phyloP scores from a whole-genome alignment of 2,113 vertebrate genomes.

The Carassius gibelio region DNA sequence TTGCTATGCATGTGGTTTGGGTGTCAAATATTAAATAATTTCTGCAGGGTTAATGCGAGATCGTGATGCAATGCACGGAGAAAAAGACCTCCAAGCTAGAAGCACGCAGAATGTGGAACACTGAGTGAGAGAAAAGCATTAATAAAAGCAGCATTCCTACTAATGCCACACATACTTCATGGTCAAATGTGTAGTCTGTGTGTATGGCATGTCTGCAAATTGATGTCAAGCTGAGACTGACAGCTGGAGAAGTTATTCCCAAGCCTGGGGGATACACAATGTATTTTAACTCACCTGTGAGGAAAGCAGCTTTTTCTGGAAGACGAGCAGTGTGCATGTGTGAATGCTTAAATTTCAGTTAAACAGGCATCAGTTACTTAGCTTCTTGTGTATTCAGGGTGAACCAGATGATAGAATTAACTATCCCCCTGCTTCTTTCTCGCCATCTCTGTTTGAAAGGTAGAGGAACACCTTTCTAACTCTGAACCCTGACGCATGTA shows the following conservation, averaged over 20 bases:
- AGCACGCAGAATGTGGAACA: neutral
- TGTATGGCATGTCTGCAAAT: conserved; percentile 44
- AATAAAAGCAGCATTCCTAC: conserved; percentile 29
- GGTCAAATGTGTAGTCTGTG: conserved; percentile 9
- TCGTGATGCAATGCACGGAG: conserved; percentile 19
- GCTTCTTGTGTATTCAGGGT: conserved; percentile 8
- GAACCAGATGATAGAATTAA: conserved; percentile 17
- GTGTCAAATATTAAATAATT: conserved; percentile 23
- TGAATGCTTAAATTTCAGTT: neutral
- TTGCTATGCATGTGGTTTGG: neutral
- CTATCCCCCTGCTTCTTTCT: neutral
- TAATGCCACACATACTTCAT: conserved; percentile 40
- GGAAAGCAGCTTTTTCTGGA: conserved; percentile 16
- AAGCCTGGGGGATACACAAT: conserved; percentile 46
- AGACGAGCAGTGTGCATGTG: neutral
- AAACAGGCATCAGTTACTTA: too few relatives aligned
- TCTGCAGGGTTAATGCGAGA: conserved; percentile 16
- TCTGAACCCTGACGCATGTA: too few relatives aligned
- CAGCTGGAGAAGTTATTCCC: conserved; percentile 51
- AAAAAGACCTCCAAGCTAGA: neutral
- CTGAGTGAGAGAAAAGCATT: neutral
- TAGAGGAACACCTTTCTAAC: too few relatives aligned
- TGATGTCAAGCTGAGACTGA: conserved; percentile 52
- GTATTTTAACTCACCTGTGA: conserved; percentile 29
- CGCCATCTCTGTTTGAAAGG: too few relatives aligned